Evolutionary conservation across 2,888 invertebrate genomes (phyloP).

Genomic region (Lydus trimaculatus): DNA sequence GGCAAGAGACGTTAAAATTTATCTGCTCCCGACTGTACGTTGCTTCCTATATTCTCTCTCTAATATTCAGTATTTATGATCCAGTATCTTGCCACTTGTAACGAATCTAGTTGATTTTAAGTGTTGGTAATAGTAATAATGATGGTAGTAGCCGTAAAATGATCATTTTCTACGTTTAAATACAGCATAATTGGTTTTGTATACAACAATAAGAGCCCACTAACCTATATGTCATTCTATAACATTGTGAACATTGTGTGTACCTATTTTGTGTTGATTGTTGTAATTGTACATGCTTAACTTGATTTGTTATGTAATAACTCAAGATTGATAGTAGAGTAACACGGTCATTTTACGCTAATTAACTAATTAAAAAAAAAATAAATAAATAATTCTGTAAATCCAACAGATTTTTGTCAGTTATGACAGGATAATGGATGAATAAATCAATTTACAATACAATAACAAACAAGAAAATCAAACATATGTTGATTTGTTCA

Average conservation of each 20-base stretch:
- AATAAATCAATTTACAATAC: neutral
- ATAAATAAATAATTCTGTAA: neutral
- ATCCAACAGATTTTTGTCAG: neutral
- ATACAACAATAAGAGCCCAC: neutral
- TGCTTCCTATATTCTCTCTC: neutral
- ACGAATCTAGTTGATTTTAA: neutral
- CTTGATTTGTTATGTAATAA: neutral
- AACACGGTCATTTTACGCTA: neutral
- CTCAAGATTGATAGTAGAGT: neutral
- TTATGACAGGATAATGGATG: neutral
- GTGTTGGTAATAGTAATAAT: neutral
- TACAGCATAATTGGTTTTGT: neutral
- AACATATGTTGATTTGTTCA: neutral
- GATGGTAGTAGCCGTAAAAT: neutral
- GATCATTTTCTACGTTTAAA: neutral
- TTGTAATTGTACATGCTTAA: neutral
- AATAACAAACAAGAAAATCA: neutral
- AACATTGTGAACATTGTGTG: neutral
- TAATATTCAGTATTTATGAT: neutral
- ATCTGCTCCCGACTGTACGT: too few relatives aligned
- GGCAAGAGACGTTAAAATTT: too few relatives aligned
- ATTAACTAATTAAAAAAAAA: neutral
- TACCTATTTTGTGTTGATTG: neutral
- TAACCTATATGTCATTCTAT: neutral
- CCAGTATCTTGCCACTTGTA: neutral